Evolutionary conservation across 2,113 vertebrate species (phyloP), one percentile per base, ranked within the genome.

Genomic region (Pampusana beccarii): DNA sequence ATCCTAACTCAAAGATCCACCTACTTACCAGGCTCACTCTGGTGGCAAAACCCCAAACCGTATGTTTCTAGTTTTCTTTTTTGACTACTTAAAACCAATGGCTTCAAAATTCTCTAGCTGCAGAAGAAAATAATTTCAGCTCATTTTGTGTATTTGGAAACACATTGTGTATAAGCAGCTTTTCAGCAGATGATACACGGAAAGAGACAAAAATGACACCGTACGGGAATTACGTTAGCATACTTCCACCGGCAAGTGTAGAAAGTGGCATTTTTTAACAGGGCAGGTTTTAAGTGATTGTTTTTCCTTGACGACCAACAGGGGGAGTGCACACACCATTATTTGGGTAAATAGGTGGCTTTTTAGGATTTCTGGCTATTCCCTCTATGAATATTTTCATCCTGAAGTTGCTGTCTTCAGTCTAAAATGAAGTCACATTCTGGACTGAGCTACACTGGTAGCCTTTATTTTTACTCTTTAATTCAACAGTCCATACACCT

Each of bases 261-360:
- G 16, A 80, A 82, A 88, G 51, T 13, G 33, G 42, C 21, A 6
- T 46, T 71, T 67, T 70, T 42, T 7, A 69, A 15, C 6, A 58
- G 29, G 33, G 56, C 38, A 48, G 17, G 31, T 66, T 93, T 60
- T 36, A 12, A 12, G 17, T 26, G 51, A 40, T 20, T 71, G 69
- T 73, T 56, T 69, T 90, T 87, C 51, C 51, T 46, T 2, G 0
- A 12, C 8, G 28, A 74, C 95, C 96, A 93, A 93, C 69, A 96
- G 96, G 80, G 96, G 94, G 95, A 95, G 94, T 23, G 58, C 95
- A 87, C 31, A 89, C 57, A 61, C 91, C 20, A n/a, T 34, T 79
- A 53, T n/a, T 50, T 58, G 36, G 40, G 44, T 28, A 79, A 71
- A 65, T 4, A 67, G 23, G 23, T 8, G 17, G 57, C 15, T 78